Conservation (phyloP, 23 tunicate species). For the Clavelina lepadiformis region DNA sequence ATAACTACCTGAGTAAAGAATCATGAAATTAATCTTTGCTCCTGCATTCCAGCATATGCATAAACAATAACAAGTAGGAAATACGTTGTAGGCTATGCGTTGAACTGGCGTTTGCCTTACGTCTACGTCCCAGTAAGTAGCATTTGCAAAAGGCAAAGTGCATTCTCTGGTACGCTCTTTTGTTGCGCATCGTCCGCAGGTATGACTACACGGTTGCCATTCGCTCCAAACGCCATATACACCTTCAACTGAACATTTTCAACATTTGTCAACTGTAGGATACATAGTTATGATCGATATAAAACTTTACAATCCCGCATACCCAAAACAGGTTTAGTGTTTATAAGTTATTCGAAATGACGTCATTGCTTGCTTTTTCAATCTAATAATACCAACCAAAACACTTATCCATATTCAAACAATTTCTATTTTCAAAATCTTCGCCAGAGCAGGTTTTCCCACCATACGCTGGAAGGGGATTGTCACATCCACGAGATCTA, state of each 20-base stretch:
- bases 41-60: neutral
- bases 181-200: conserved; percentile 40
- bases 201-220: conserved; percentile 36
- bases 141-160: conserved; percentile 14
- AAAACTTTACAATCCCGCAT: neutral
- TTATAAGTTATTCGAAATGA: neutral
- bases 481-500: conserved; percentile 20
- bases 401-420: conserved; percentile 47
- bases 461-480: conserved; percentile 25
- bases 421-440: neutral
- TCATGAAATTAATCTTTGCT: neutral
- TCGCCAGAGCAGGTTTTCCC: conserved; percentile 52
- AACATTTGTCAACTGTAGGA: neutral
- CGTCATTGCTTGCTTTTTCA: too few relatives aligned
- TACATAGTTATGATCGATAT: too few relatives aligned
- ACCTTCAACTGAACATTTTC: conserved; percentile 12
- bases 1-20: neutral
- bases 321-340: neutral
- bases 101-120: conserved; percentile 6
- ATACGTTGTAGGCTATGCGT: neutral
- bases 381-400: conserved; percentile 17
- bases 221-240: conserved; percentile 19
- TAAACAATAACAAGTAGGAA: neutral
- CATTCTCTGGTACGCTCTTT: conserved; percentile 18
- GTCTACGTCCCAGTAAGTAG: conserved; percentile 16